Percentiles rank a stretch among this genome's conserved stretches.
These are phyloP conservation scores for Poliocrania exsul DNA, from an alignment of 2,797 vertebrate species.

Conservation along the genomic window DNA sequence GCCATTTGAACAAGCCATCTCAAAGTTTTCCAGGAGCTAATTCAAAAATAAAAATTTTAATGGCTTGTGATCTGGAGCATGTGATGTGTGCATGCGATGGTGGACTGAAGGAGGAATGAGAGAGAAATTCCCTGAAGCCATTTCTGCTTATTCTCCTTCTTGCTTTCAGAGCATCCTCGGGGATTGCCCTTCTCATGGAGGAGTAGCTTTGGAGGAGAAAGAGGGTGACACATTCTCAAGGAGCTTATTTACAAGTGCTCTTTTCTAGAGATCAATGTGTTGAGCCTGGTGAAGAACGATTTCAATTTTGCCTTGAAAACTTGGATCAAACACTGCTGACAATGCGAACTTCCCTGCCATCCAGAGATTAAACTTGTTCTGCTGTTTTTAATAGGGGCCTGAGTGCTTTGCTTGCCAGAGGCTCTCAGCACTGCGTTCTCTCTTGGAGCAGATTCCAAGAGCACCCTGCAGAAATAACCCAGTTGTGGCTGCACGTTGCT, in stretches of 20 bases:
- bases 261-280: slow-evolving; percentile 40
- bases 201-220: background rate
- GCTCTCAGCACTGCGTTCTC: background rate
- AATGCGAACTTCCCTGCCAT: background rate
- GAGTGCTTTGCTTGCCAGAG: background rate
- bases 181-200: background rate
- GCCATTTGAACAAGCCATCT: background rate
- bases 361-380: slow-evolving; percentile 49
- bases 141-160: background rate
- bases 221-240: background rate
- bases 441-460: background rate
- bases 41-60: background rate
- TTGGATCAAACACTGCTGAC: slow-evolving; percentile 62
- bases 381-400: slow-evolving; percentile 29
- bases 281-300: slow-evolving; percentile 33
- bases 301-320: slow-evolving; percentile 62
- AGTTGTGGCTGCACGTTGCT: background rate
- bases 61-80: slow-evolving; percentile 1
- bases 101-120: background rate
- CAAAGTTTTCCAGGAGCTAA: background rate
- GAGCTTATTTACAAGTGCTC: slow-evolving; percentile 59
- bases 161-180: background rate
- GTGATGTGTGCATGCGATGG: background rate
- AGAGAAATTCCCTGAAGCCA: background rate
- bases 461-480: background rate